These are phyloP conservation scores for Mormyrops attenuatus DNA, from an alignment of 2,797 vertebrate species.

Conservation along the genomic window DNA sequence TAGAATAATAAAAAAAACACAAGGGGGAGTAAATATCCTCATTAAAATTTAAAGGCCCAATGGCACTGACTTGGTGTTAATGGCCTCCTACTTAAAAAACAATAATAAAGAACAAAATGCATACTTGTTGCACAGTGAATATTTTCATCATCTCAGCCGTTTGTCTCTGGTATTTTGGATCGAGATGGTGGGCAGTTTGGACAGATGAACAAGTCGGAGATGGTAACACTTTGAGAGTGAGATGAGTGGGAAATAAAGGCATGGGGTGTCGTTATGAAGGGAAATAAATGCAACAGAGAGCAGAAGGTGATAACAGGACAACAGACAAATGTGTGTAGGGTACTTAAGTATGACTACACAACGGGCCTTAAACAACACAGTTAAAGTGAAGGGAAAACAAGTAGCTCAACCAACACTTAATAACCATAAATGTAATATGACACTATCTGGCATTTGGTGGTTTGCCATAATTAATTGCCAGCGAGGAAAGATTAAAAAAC, in stretches of 20 bases:
- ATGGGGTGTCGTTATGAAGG: not conserved
- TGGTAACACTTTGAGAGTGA: not conserved
- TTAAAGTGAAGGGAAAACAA: not conserved
- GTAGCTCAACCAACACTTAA: not conserved
- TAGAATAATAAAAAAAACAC: not conserved
- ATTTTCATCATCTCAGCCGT: not conserved
- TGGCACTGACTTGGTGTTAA: not conserved
- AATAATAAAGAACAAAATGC: not conserved
- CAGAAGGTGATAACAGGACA: not conserved
- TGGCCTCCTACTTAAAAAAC: not conserved
- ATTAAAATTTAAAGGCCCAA: not conserved
- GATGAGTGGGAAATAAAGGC: not conserved
- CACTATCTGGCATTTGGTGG: not conserved
- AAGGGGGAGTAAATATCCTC: not conserved
- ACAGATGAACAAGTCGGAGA: not conserved
- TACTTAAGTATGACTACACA: not conserved
- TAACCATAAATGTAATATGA: not conserved
- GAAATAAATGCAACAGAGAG: not conserved
- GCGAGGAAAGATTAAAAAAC: not conserved
- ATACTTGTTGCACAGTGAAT: not conserved
- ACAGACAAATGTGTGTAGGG: not conserved
- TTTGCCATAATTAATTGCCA: constrained; percentile 8
- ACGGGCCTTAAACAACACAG: not conserved
- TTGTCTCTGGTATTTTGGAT: not conserved
- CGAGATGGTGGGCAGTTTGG: not conserved